phyloP scores from a whole-genome alignment of 2,797 vertebrate species.

The Leptodactylus fallax region DNA sequence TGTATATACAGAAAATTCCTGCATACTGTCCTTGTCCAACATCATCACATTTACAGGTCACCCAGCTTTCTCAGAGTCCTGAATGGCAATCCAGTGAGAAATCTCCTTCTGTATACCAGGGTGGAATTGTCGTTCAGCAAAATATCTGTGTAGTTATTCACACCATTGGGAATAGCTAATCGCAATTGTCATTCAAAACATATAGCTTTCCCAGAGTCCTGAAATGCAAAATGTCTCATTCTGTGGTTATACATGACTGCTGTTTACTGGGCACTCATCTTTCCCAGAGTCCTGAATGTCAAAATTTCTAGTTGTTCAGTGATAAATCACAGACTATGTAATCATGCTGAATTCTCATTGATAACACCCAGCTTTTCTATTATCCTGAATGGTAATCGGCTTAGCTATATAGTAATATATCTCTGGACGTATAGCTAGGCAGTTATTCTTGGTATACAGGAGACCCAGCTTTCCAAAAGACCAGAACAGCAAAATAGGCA shows the following conservation, averaged over 20 bases:
- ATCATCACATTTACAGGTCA: too few relatives aligned
- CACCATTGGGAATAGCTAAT: too few relatives aligned
- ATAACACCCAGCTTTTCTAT: too few relatives aligned
- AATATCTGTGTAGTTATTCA: too few relatives aligned
- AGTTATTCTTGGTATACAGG: not conserved
- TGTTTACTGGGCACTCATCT: not conserved
- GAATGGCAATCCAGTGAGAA: not conserved
- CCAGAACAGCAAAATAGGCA: too few relatives aligned
- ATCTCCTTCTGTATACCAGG: not conserved
- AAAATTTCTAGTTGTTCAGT: not conserved
- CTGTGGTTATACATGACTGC: not conserved
- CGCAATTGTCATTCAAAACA: not conserved
- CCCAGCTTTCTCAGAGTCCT: not conserved
- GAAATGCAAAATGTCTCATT: not conserved
- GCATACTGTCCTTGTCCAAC: too few relatives aligned
- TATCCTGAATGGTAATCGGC: too few relatives aligned
- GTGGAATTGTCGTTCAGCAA: not conserved
- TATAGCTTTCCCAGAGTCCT: not conserved
- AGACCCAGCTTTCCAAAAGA: slow-evolving; percentile 6
- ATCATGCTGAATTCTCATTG: not conserved
- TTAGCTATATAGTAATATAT: too few relatives aligned
- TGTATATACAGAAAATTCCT: not conserved
- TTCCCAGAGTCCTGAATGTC: not conserved
- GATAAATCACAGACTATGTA: too few relatives aligned
- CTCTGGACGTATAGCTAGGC: too few relatives aligned